Evolutionary conservation across 2,888 invertebrate species (phyloP).

Genomic region (Hemicrepidius hirtus): DNA sequence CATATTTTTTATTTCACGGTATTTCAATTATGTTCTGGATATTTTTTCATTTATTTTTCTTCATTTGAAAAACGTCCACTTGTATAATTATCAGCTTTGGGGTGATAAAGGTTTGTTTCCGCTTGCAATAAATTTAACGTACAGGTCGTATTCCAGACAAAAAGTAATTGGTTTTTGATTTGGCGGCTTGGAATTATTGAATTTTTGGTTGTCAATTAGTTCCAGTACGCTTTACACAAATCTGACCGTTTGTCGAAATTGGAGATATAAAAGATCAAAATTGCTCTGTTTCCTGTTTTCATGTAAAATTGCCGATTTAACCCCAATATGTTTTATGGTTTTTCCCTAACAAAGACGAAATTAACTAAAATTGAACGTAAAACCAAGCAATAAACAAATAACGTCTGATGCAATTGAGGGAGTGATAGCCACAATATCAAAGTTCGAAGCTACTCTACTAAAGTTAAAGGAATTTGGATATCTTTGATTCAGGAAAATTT

Average conservation of each 20-base stretch:
- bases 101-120: not conserved
- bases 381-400: no score
- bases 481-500: no score
- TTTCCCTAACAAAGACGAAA: no score
- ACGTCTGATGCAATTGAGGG: no score
- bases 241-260: no score
- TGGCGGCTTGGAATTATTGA: conserved; percentile 6
- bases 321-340: no score
- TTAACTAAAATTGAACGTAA: no score
- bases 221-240: not conserved
- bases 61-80: not conserved
- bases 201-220: conserved; percentile 8
- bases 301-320: not conserved
- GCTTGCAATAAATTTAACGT: not conserved
- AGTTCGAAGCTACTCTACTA: no score
- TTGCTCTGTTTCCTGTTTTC: not conserved
- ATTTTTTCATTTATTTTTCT: conserved; percentile 1
- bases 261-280: no score
- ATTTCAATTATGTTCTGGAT: not conserved
- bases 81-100: conserved; percentile 3
- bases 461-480: no score
- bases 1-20: not conserved
- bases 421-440: no score
- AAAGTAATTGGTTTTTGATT: conserved; percentile 8
- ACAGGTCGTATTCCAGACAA: conserved; percentile 1